Percentiles rank a stretch among this genome's conserved stretches.
Conservation (phyloP, 1,140 invertebrate species). For the Tetramorium simillimum region DNA sequence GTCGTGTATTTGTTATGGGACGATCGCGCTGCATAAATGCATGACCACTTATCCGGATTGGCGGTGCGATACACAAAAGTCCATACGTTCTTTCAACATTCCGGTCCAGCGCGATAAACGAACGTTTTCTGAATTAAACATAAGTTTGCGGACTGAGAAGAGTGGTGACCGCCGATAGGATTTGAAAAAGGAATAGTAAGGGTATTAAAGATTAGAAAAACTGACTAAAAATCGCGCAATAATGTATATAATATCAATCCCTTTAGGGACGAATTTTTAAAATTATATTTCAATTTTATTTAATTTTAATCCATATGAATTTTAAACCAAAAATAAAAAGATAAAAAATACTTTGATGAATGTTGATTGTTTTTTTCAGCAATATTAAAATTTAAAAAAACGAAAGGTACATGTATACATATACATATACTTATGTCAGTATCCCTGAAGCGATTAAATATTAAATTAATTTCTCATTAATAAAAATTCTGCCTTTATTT, state of each 20-base stretch:
- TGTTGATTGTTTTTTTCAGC: neutral
- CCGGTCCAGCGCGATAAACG: slow-evolving; percentile 57
- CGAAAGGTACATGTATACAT: neutral
- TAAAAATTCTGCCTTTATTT: neutral
- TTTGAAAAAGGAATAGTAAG: neutral
- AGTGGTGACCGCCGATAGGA: slow-evolving; percentile 8
- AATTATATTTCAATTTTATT: neutral
- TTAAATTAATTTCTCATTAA: neutral
- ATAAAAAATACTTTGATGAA: neutral
- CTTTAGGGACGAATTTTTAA: neutral
- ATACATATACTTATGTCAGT: neutral
- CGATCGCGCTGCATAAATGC: slow-evolving; percentile 82
- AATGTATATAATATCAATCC: neutral
- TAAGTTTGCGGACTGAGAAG: slow-evolving; percentile 56
- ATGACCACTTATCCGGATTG: slow-evolving; percentile 86
- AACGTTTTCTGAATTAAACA: slow-evolving; percentile 84
- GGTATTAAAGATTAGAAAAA: slow-evolving; percentile 5
- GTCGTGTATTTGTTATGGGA: slow-evolving; percentile 49
- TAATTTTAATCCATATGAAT: neutral
- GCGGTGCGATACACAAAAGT: slow-evolving; percentile 76
- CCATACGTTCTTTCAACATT: slow-evolving; percentile 78
- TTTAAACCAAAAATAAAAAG: neutral
- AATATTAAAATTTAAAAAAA: neutral
- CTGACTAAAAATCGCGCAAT: neutral
- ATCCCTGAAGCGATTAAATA: neutral